phyloP scores from a whole-genome alignment of 2,888 invertebrate genomes.

The Torymus auratus region DNA sequence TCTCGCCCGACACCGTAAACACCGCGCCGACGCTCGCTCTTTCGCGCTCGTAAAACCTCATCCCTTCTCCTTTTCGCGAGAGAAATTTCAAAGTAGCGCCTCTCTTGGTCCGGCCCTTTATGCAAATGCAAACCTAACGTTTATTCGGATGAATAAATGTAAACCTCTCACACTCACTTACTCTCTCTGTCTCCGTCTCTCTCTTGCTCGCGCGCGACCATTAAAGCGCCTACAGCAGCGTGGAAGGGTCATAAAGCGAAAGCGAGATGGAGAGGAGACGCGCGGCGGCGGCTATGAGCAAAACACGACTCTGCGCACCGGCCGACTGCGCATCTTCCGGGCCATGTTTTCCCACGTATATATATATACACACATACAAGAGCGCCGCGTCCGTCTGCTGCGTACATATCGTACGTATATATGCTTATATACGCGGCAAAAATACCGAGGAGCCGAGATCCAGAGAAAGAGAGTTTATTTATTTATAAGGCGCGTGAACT shows the following conservation, averaged over 20 bases:
- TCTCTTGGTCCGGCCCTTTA: neutral
- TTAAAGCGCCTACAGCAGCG: constrained; percentile 29
- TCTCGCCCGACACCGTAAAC: too few species aligned
- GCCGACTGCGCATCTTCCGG: constrained; percentile 71
- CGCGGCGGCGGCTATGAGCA: constrained; percentile 63
- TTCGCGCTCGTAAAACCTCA: too few species aligned
- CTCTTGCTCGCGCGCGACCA: neutral
- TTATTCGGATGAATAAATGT: constrained; percentile 21
- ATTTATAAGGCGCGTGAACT: too few species aligned
- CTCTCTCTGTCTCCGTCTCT: too few species aligned
- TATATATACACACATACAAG: neutral
- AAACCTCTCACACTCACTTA: neutral
- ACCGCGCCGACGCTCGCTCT: too few species aligned
- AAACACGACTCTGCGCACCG: constrained; percentile 74
- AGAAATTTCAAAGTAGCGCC: neutral
- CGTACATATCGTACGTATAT: too few species aligned
- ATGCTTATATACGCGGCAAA: too few species aligned
- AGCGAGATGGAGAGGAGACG: constrained; percentile 24
- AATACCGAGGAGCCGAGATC: too few species aligned
- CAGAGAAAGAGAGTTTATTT: too few species aligned
- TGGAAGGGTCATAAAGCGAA: constrained; percentile 43
- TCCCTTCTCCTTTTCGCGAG: neutral
- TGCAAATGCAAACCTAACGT: constrained; percentile 20
- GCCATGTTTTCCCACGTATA: constrained; percentile 68
- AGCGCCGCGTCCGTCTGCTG: neutral